Conservation (phyloP, 2,113 vertebrate species). For the Eubucco bourcierii region DNA sequence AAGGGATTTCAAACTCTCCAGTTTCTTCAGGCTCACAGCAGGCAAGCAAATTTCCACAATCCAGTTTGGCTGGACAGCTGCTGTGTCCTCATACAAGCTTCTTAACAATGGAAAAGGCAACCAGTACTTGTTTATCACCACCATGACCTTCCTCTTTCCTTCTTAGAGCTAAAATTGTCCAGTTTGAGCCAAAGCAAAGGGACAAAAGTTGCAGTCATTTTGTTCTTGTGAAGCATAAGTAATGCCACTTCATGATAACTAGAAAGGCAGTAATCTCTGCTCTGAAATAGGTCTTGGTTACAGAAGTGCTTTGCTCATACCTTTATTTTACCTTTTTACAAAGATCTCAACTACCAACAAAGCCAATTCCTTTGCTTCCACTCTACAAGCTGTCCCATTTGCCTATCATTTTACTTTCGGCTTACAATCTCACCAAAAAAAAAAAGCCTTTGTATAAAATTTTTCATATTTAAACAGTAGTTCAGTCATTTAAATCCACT, state of each 20-base stretch:
- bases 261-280: background rate
- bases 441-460: background rate
- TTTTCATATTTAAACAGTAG: background rate
- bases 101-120: background rate
- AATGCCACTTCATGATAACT: background rate
- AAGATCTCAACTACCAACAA: background rate
- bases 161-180: background rate
- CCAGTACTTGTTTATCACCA: background rate
- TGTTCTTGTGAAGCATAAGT: background rate
- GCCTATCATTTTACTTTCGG: background rate
- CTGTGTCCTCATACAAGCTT: background rate
- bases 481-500: background rate
- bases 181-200: background rate
- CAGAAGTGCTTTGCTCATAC: background rate
- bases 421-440: background rate
- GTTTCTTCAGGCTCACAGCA: background rate
- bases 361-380: background rate
- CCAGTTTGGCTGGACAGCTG: background rate
- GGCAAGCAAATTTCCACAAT: background rate
- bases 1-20: background rate
- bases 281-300: background rate
- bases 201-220: background rate
- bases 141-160: background rate
- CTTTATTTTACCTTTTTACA: background rate
- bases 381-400: background rate